Conservation (phyloP, 2,888 invertebrate genomes). For the Sphaerophoria taeniata region DNA sequence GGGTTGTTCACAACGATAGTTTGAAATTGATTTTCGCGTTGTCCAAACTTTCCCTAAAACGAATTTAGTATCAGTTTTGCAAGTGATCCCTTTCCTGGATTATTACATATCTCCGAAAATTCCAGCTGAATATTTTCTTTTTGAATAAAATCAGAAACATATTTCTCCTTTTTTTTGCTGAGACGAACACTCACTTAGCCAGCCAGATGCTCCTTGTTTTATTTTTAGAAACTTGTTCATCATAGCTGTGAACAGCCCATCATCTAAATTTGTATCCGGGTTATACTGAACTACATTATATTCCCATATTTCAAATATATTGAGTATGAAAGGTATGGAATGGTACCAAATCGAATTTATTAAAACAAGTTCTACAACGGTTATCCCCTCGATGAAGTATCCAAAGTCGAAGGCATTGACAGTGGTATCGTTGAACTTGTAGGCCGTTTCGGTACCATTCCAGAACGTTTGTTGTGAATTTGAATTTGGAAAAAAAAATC, state of each 20-base stretch:
- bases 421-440: no score
- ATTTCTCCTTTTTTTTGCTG: conserved; percentile 61
- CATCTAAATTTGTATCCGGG: neutral
- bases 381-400: no score
- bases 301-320: neutral
- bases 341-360: no score
- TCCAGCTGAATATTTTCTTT: no score
- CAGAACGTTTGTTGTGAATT: no score
- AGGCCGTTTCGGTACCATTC: no score
- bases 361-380: no score
- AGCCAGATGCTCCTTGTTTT: no score
- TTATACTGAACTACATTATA: conserved; percentile 75
- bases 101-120: conserved; percentile 39
- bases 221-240: conserved; percentile 76
- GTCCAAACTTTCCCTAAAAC: conserved; percentile 76
- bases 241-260: conserved; percentile 74
- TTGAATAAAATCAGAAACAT: conserved; percentile 52
- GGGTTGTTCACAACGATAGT: conserved; percentile 67
- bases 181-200: no score
- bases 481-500: no score
- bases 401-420: no score
- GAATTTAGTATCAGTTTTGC: conserved; percentile 77
- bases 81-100: conserved; percentile 61
- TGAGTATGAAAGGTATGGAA: no score
- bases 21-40: conserved; percentile 36